These are phyloP conservation scores for Apocrypta bakeri DNA, from an alignment of 1,140 invertebrate species.

Conservation along the genomic window DNA sequence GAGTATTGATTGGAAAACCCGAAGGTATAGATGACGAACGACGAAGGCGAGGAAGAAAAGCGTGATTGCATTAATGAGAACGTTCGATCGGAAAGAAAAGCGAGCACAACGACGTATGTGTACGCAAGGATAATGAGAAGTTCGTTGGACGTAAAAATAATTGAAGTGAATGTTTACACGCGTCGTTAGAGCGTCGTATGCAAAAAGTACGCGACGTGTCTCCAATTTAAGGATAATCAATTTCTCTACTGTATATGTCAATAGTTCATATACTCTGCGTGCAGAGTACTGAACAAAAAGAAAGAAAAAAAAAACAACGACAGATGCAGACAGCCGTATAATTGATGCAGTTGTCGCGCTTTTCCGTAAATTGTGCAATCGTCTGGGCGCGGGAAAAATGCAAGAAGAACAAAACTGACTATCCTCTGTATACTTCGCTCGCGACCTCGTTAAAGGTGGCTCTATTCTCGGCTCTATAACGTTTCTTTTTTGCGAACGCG, in stretches of 20 bases:
- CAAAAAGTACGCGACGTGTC: too few relatives aligned
- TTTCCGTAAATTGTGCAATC: not conserved
- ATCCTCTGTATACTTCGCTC: not conserved
- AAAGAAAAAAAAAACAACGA: not conserved
- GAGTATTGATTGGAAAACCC: constrained; percentile 1
- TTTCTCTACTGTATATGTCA: not conserved
- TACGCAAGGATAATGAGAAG: not conserved
- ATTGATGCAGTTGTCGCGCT: not conserved
- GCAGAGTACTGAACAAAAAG: too few relatives aligned
- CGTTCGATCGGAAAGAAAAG: not conserved
- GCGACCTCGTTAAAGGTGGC: not conserved
- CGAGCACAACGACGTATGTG: not conserved
- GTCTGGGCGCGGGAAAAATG: not conserved
- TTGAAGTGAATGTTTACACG: not conserved
- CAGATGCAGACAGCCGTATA: not conserved
- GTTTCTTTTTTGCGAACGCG: not conserved
- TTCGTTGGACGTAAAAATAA: too few relatives aligned
- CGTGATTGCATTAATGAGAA: constrained; percentile 7
- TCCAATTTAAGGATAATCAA: not conserved
- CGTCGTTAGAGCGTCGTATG: not conserved
- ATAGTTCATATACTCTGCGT: too few relatives aligned
- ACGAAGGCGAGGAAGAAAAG: not conserved
- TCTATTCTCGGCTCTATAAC: not conserved
- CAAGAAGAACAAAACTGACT: not conserved
- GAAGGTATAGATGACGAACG: not conserved